Conservation (phyloP, 2,888 invertebrate genomes). For the Pollenia angustigena region DNA sequence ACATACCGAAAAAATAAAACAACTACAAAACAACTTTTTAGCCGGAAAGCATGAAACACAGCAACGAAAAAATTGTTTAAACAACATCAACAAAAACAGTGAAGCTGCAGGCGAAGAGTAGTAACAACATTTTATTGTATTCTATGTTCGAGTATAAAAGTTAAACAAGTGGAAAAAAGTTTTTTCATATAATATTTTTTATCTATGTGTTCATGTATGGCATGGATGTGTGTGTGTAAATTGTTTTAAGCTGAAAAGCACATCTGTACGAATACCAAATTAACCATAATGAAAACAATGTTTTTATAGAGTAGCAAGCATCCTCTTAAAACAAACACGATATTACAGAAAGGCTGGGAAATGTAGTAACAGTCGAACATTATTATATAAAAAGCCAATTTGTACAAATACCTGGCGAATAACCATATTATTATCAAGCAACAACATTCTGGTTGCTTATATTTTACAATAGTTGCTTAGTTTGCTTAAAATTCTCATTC, state of each 20-base stretch:
- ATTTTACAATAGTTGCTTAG: too few species aligned
- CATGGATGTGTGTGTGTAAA: slow-evolving; percentile 41
- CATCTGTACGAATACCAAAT: slow-evolving; percentile 74
- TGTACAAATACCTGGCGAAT: too few species aligned
- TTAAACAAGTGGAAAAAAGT: slow-evolving; percentile 72
- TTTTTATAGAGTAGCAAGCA: slow-evolving; percentile 70
- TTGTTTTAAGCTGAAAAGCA: slow-evolving; percentile 70
- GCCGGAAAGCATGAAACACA: slow-evolving; percentile 56
- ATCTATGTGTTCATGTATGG: not conserved
- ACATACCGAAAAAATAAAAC: slow-evolving; percentile 20
- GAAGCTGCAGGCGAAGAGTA: slow-evolving; percentile 18
- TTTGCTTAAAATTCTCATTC: too few species aligned
- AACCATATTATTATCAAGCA: too few species aligned
- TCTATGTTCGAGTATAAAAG: slow-evolving; percentile 52
- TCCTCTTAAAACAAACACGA: slow-evolving; percentile 30
- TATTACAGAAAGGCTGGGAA: not conserved
- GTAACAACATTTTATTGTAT: slow-evolving; percentile 32
- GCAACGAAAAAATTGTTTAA: not conserved
- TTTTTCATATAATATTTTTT: slow-evolving; percentile 56
- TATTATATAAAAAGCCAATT: too few species aligned
- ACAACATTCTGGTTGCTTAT: too few species aligned
- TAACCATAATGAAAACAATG: slow-evolving; percentile 74
- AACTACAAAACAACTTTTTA: slow-evolving; percentile 51
- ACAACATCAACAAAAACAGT: slow-evolving; percentile 31
- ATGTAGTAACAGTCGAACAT: not conserved